Evolutionary conservation across 2,888 invertebrate genomes (phyloP), one percentile per base, ranked within the genome.

Genomic region (Synergus umbraculus): DNA sequence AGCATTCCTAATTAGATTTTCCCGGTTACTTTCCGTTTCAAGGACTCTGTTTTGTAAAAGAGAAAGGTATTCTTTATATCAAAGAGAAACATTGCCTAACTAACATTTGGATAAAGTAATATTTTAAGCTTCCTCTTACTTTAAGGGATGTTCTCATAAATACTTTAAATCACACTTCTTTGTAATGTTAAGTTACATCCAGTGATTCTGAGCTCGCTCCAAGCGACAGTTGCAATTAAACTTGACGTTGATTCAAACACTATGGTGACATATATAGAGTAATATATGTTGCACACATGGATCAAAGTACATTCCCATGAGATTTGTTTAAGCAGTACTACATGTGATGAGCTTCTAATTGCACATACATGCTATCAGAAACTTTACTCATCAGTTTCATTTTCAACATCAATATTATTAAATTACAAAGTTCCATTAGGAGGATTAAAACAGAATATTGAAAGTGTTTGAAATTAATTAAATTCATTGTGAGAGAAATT

Each of bases 241-340:
- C 67, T 67, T 67, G 46, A 67, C 67, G 67, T 67, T 67, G 22
- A 67, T 67, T 67, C 44, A 67, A 67, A 22, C 67, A 44, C 22
- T 12, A 67, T 13, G 4, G 7, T 22, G 13, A 29, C 5, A 7
- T 67, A 67, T 15, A n/a, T 18, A 66, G 18, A 29, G 29, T 29
- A 43, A 9, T 10, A 8, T 44, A 46, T 67, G 67, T 67, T 22
- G 46, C 67, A 46, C 13, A 44, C 29, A 46, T 46, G 44, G 22
- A 46, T 67, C 15, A 29, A 44, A 46, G 9, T 7, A 46, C 22
- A 67, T 46, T 67, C 67, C 67, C 46, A 46, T 46, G 67, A 46
- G 44, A 67, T 22, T 67, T 13, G 18, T 67, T 5, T 46, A 67
- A 22, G 13, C 13, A 67, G 18, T 13, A 12, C 12, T 67, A 22